Evolutionary conservation across 2,888 invertebrate species (phyloP), one percentile per base, ranked within the genome.

Genomic region (Lacanobia oleracea): DNA sequence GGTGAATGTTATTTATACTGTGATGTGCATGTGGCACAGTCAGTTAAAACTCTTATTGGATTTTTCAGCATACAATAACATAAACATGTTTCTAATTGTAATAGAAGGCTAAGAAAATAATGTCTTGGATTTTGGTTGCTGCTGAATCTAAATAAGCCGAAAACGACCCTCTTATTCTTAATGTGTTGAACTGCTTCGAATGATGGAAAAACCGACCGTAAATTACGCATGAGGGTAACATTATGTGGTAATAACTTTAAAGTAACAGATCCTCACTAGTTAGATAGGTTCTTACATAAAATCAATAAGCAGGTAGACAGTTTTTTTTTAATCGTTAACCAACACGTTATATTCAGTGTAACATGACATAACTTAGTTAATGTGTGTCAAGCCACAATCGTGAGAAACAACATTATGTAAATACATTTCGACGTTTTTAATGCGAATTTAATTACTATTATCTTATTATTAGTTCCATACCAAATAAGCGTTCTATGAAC

Each of bases 341-440:
- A 82, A 87, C 85, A 85, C 82, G 81, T 73, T 82, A 81, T 79
- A 85, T 83, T 83, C 81, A 86, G 77, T 82, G 80, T 88, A 86
- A 86, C 87, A 90, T 94, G 94, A 94, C 94, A 94, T 94, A 94
- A 93, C 86, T 91, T 90, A 77, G 79, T 84, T 86, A 89, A 92
- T 91, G 89, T 93, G 84, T 93, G 92, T 92, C 92, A 93, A 90
- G 87, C 92, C 81, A 83, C 74, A 77, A 83, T 75, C 77, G 81
- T 87, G 84, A 81, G 86, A 87, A 74, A 63, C 65, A 81, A 85
- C 81, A 85, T 87, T 87, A 86, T 81, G 86, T 86, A 87, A 88
- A 77, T 85, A 82, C 81, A 77, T 88, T 87, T 87, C 84, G 62
- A 87, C 75, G 86, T 73, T 68, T 62, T 73, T 50, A 37, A 72